These are phyloP conservation scores for Dugesia japonica DNA, from an alignment of 2,888 invertebrate species.

Conservation along the genomic window DNA sequence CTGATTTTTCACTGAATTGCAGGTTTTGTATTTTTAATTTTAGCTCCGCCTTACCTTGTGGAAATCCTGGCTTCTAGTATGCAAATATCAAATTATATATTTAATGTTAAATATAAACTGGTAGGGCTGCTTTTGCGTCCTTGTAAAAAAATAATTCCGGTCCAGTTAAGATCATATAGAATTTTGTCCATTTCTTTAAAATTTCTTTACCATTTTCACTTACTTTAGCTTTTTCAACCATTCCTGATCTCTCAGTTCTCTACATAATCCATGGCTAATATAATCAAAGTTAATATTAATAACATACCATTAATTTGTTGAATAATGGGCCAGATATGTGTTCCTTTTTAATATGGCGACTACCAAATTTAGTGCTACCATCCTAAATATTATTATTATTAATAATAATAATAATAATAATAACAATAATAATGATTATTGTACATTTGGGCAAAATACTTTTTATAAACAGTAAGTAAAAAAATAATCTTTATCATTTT, in stretches of 20 bases:
- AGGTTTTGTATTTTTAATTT: not conserved
- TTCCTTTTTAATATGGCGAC: not conserved
- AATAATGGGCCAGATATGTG: not conserved
- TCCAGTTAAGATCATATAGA: constrained; percentile 20
- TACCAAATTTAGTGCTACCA: not conserved
- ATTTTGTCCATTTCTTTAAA: not conserved
- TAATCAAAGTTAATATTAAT: not conserved
- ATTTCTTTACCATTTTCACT: constrained; percentile 26
- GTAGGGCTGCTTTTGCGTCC: constrained; percentile 3
- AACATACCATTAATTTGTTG: not conserved
- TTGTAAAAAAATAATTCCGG: constrained; percentile 24
- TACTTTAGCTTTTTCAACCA: not conserved
- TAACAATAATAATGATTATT: too few species aligned
- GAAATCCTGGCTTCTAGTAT: not conserved
- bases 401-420: too few species aligned
- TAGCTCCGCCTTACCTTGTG: not conserved
- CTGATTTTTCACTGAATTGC: not conserved
- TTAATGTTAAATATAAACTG: too few species aligned
- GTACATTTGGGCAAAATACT: too few species aligned
- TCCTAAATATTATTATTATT: not conserved
- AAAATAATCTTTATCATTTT: too few species aligned
- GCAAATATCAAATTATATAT: not conserved
- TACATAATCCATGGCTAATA: not conserved
- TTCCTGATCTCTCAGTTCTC: not conserved
- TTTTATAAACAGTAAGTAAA: too few species aligned